Evolutionary conservation across 2,888 invertebrate species (phyloP).

Genomic region (Volucella inflata): DNA sequence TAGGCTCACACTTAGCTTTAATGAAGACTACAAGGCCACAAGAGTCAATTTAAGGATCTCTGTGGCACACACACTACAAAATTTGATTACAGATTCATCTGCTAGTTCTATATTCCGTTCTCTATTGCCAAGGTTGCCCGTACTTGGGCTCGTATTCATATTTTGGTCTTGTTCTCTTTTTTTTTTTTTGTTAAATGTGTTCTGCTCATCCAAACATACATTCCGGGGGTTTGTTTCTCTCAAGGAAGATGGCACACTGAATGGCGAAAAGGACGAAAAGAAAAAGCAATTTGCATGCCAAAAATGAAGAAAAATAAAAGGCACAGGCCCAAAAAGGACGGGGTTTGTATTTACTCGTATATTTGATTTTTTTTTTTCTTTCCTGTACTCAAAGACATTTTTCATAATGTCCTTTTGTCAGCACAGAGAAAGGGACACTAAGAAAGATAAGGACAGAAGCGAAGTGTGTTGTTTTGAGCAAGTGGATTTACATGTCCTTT

Average conservation of each 20-base stretch:
- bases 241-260: background rate
- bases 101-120: background rate
- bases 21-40: slow-evolving; percentile 57
- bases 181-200: slow-evolving; percentile 9
- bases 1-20: slow-evolving; percentile 16
- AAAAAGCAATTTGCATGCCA: slow-evolving; percentile 52
- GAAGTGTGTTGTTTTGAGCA: slow-evolving; percentile 6
- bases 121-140: slow-evolving; percentile 17
- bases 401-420: slow-evolving; percentile 22
- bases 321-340: background rate
- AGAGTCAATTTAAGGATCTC: slow-evolving; percentile 49
- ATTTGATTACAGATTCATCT: slow-evolving; percentile 41
- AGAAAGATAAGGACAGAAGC: background rate
- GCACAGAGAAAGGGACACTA: background rate
- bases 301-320: background rate
- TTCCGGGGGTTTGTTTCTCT: background rate
- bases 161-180: slow-evolving; percentile 42
- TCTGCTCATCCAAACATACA: slow-evolving; percentile 2
- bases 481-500: slow-evolving; percentile 51
- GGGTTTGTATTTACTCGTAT: slow-evolving; percentile 25
- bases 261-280: background rate
- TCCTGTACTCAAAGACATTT: slow-evolving; percentile 5
- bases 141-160: no score
- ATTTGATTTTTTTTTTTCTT: background rate
- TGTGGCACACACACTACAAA: slow-evolving; percentile 30